phyloP scores from a whole-genome alignment of 2,888 invertebrate species.

The Nasonia oneida region DNA sequence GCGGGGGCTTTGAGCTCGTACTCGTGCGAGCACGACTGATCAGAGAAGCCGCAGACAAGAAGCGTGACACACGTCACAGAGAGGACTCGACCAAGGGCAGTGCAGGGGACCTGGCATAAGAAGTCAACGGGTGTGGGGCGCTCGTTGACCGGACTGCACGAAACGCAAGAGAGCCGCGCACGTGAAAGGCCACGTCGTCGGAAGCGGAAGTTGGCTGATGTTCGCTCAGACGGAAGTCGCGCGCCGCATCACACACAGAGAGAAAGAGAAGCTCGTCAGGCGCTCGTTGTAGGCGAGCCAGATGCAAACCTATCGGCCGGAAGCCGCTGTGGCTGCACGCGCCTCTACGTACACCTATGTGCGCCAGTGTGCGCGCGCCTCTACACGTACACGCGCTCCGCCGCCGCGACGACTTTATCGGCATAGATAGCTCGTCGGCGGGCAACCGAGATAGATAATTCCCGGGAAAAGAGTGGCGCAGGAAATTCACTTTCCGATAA shows the following conservation, averaged over 20 bases:
- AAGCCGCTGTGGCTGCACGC: constrained; percentile 73
- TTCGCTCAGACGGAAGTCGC: constrained; percentile 74
- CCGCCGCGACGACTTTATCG: constrained; percentile 10
- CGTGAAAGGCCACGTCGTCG: constrained; percentile 74
- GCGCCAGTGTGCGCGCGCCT: neutral
- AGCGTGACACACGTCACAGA: neutral
- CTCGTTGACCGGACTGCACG: neutral
- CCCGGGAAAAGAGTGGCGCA: constrained; percentile 19
- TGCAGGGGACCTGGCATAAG: neutral
- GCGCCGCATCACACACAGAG: neutral
- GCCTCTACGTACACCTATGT: neutral
- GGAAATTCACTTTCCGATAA: constrained; percentile 34
- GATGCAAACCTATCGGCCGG: constrained; percentile 73
- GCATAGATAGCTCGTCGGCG: neutral
- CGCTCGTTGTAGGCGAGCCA: constrained; percentile 11
- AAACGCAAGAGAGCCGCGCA: constrained; percentile 54
- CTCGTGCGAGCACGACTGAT: constrained; percentile 5
- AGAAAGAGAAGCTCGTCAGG: constrained; percentile 67
- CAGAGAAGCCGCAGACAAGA: neutral
- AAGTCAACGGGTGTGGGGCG: neutral
- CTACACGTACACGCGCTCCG: neutral
- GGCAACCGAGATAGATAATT: constrained; percentile 23
- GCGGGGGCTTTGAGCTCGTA: neutral
- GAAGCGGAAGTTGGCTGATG: constrained; percentile 76
- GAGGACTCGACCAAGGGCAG: neutral